Evolutionary conservation across 2,113 vertebrate genomes (phyloP).

Genomic region (Alectura lathami): DNA sequence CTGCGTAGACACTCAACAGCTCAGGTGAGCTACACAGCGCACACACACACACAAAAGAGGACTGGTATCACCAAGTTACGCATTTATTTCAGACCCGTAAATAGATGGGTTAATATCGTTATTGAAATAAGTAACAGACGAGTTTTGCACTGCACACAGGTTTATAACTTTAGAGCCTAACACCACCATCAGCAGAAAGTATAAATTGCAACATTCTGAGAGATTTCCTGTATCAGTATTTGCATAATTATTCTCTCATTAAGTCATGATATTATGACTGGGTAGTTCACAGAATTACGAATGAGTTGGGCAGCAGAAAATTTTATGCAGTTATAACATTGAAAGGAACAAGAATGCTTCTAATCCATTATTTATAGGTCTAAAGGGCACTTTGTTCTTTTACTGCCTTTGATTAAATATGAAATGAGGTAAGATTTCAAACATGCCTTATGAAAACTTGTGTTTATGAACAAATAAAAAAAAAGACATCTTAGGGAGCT

Average conservation of each 20-base stretch:
- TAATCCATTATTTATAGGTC: slow-evolving; percentile 16
- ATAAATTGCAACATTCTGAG: background rate
- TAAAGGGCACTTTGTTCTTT: background rate
- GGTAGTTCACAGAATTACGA: background rate
- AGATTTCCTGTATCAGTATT: background rate
- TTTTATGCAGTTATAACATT: background rate
- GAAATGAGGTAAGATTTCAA: background rate
- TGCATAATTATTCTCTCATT: background rate
- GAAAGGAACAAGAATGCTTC: slow-evolving; percentile 7
- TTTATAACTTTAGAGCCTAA: background rate
- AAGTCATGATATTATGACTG: background rate
- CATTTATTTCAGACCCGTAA: background rate
- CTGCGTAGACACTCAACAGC: background rate
- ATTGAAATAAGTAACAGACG: background rate
- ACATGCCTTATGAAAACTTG: background rate
- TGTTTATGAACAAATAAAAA: background rate
- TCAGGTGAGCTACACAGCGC: background rate
- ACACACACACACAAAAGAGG: background rate
- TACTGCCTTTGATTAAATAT: background rate
- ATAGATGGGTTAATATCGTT: background rate
- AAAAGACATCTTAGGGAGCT: background rate
- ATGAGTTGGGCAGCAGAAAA: background rate
- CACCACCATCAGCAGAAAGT: background rate
- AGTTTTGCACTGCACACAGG: background rate
- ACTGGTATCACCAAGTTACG: background rate